Evolutionary conservation across 92 coral and sea anemone genomes (phyloP).

Genomic region (Paramuricea clavata): DNA sequence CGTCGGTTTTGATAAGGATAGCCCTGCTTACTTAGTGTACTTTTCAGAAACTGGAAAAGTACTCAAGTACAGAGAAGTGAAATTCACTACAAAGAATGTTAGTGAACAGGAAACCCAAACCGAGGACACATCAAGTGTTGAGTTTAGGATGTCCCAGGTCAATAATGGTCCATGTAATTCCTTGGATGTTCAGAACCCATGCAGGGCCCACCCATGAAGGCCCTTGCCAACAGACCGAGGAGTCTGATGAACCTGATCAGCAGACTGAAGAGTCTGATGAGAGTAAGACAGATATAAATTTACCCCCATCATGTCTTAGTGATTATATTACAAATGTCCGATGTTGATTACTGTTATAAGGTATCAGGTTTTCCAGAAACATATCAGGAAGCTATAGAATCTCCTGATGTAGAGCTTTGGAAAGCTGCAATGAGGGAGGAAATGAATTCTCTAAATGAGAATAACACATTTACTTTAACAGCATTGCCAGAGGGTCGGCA

Average conservation of each 20-base stretch:
- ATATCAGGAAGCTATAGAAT: constrained; percentile 64
- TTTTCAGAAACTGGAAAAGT: constrained; percentile 57
- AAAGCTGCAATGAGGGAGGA: constrained; percentile 61
- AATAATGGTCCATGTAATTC: constrained; percentile 26
- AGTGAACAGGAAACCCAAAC: constrained; percentile 63
- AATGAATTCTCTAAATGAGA: constrained; percentile 62
- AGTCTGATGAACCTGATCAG: neutral
- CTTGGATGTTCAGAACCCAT: constrained; percentile 27
- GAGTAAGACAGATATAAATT: neutral
- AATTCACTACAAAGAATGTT: constrained; percentile 51
- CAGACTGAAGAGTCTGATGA: neutral
- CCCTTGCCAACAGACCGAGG: constrained; percentile 27
- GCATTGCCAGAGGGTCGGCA: constrained; percentile 45
- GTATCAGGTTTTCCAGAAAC: constrained; percentile 62
- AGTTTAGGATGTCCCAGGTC: constrained; percentile 25
- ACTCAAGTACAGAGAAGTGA: constrained; percentile 54
- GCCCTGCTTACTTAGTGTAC: constrained; percentile 63
- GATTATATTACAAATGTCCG: constrained; percentile 56
- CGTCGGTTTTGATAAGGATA: constrained; percentile 58
- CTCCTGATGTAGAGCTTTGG: constrained; percentile 62
- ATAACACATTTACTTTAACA: constrained; percentile 54
- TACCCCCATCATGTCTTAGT: constrained; percentile 52
- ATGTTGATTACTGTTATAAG: constrained; percentile 59
- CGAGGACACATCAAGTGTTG: constrained; percentile 35
- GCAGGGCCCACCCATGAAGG: neutral